A percentile compares a stretch with the other conserved stretches of the same genome.
phyloP scores from a whole-genome alignment of 2,113 vertebrate species.

The Oreotragus oreotragus region DNA sequence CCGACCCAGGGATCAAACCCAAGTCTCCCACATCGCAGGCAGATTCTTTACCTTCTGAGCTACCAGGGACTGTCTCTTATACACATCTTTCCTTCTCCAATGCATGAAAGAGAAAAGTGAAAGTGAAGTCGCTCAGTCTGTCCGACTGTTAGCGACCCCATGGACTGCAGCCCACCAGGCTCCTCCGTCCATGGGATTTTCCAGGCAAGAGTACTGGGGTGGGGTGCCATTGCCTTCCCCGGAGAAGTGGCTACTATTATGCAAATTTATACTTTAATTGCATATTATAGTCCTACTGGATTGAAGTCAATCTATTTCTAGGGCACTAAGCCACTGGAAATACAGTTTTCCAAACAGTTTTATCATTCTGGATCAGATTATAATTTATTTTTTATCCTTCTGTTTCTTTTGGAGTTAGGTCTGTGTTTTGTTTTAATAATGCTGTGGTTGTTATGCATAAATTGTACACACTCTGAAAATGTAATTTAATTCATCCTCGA shows the following conservation, averaged over 20 bases:
- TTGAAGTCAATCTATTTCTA: neutral
- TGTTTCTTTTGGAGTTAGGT: constrained; percentile 43
- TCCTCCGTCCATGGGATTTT: too few species aligned
- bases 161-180: too few species aligned
- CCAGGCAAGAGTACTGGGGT: too few species aligned
- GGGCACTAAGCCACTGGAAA: neutral
- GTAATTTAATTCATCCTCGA: constrained; percentile 24
- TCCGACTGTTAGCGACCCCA: too few species aligned
- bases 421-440: constrained; percentile 47
- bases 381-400: constrained; percentile 49
- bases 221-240: too few species aligned
- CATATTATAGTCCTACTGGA: neutral
- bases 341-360: neutral
- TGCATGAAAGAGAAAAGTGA: too few species aligned
- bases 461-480: constrained; percentile 3
- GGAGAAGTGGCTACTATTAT: neutral
- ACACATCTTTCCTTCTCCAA: too few species aligned
- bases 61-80: too few species aligned
- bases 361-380: constrained; percentile 31
- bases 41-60: too few species aligned
- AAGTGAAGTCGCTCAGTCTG: too few species aligned
- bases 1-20: too few species aligned
- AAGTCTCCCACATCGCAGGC: too few species aligned
- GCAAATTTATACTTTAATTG: constrained; percentile 50
- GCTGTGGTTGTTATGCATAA: constrained; percentile 20